A percentile compares a stretch with the other conserved stretches of the same genome.
Conservation (phyloP, 2,797 vertebrate genomes). For the Schizothorax lantsangensis region DNA sequence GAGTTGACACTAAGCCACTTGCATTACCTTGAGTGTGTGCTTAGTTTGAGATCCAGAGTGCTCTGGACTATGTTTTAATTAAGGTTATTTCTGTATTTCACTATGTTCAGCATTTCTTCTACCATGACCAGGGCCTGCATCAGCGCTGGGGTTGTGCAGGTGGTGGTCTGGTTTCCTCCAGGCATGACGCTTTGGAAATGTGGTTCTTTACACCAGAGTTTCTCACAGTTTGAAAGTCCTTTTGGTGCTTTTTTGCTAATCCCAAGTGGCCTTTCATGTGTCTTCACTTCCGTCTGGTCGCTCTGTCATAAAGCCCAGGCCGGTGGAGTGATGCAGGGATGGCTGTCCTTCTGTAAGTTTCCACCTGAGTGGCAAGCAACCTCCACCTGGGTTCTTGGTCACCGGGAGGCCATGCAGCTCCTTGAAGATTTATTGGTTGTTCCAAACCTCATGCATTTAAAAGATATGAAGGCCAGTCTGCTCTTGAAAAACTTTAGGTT, state of each 20-base stretch:
- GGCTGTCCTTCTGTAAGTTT: neutral
- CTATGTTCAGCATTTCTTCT: neutral
- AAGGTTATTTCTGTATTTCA: neutral
- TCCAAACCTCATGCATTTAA: neutral
- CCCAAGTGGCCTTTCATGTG: neutral
- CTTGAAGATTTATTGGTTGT: neutral
- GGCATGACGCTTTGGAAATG: no score
- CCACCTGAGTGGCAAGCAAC: no score
- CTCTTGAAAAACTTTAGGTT: neutral
- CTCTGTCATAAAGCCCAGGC: no score
- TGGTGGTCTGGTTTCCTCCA: neutral
- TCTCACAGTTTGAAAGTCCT: neutral
- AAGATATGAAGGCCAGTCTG: neutral
- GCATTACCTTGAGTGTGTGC: neutral
- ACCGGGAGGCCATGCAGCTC: neutral
- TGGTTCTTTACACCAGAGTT: neutral
- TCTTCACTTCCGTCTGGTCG: neutral
- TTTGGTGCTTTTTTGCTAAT: neutral
- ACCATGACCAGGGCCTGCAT: neutral
- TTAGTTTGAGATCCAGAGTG: neutral
- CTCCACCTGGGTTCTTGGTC: neutral
- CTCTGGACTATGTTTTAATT: neutral
- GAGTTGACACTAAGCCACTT: neutral
- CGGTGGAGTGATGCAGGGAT: neutral
- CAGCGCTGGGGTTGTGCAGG: no score